A percentile compares a stretch with the other conserved stretches of the same genome.
These are phyloP conservation scores for Patella pellucida DNA, from an alignment of 2,888 invertebrate species.

Conservation along the genomic window DNA sequence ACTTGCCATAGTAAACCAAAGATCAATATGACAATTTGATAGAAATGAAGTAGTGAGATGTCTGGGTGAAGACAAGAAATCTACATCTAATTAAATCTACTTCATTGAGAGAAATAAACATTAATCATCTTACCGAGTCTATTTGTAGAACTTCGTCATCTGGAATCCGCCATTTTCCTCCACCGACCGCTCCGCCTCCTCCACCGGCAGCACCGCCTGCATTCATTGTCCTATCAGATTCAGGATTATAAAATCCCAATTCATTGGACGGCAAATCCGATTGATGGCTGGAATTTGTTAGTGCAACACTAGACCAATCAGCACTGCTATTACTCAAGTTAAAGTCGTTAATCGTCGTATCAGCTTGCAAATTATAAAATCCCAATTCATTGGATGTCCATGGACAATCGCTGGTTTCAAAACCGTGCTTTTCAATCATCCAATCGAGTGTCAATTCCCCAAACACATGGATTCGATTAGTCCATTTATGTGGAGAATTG, in stretches of 20 bases:
- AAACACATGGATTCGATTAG: too few relatives aligned
- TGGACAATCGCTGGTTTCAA: background rate
- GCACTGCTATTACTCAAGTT: background rate
- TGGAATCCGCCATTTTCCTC: background rate
- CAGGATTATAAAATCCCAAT: constrained; percentile 7
- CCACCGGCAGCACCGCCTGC: background rate
- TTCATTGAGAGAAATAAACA: background rate
- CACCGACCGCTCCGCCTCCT: background rate
- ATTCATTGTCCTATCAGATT: constrained; percentile 7
- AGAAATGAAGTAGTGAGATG: too few relatives aligned
- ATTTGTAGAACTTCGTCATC: constrained; percentile 7
- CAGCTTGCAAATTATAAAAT: background rate
- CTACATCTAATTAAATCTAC: too few relatives aligned
- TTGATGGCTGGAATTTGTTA: background rate
- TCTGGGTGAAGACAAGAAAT: too few relatives aligned
- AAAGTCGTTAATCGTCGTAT: background rate
- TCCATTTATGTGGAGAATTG: too few relatives aligned
- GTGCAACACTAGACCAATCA: background rate
- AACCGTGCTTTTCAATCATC: constrained; percentile 4
- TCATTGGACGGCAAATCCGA: constrained; percentile 8
- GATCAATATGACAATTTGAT: too few relatives aligned
- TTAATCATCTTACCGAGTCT: background rate
- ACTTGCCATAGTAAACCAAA: too few relatives aligned
- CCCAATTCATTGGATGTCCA: constrained; percentile 11
- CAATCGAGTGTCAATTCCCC: background rate